Evolutionary conservation across 2,113 vertebrate genomes (phyloP).

Genomic region (Oophaga pumilio): DNA sequence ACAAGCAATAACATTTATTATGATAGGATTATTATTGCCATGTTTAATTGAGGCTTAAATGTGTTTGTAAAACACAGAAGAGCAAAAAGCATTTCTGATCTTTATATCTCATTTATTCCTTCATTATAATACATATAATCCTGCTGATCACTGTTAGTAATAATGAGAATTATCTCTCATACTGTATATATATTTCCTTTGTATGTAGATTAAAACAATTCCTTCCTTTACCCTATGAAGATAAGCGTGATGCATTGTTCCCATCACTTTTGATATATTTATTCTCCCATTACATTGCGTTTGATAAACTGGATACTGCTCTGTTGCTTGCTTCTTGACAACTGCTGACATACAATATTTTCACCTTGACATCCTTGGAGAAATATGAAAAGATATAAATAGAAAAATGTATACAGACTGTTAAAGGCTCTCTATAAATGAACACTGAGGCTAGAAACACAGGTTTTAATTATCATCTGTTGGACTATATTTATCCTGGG

Average conservation of each 20-base stretch:
- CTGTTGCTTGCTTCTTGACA: conserved; percentile 17
- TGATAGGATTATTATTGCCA: conserved; percentile 34
- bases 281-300: conserved; percentile 1
- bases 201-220: conserved; percentile 7
- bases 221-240: not conserved
- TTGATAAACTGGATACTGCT: conserved; percentile 37
- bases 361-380: conserved; percentile 27
- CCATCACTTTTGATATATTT: conserved; percentile 15
- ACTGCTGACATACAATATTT: conserved; percentile 38
- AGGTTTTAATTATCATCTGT: not conserved
- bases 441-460: not conserved
- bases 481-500: not conserved
- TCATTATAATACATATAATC: not conserved
- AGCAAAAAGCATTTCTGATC: not conserved
- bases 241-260: not conserved
- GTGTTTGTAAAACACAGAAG: conserved; percentile 30
- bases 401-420: conserved; percentile 20
- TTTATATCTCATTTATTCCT: conserved; percentile 28
- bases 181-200: conserved; percentile 3
- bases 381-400: conserved; percentile 29
- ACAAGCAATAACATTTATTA: conserved; percentile 41
- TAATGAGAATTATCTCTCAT: not conserved
- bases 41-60: conserved; percentile 45
- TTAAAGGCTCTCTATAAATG: conserved; percentile 18
- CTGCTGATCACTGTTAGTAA: not conserved